These are phyloP conservation scores for Mesoclemmys tuberculata DNA, from an alignment of 2,113 vertebrate species.

Conservation along the genomic window DNA sequence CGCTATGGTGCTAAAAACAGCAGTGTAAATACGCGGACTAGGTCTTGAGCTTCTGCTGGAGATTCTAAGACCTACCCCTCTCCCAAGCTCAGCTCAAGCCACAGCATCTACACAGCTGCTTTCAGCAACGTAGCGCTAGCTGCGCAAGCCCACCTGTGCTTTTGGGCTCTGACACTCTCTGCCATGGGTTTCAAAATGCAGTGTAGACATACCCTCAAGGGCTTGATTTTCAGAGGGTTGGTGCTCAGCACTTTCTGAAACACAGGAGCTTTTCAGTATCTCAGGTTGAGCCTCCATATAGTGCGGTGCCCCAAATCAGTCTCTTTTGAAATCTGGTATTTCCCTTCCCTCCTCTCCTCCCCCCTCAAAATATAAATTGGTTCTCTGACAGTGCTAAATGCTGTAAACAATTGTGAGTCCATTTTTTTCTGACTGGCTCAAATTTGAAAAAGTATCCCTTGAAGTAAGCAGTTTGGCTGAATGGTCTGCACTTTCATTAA, in stretches of 20 bases:
- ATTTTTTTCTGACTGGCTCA: background rate
- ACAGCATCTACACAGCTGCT: background rate
- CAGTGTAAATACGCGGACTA: too few species aligned
- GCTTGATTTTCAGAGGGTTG: background rate
- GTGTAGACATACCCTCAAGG: background rate
- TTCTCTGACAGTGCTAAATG: constrained; percentile 1
- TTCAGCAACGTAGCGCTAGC: background rate
- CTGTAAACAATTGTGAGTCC: constrained; percentile 46
- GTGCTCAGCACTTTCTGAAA: background rate
- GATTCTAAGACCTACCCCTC: background rate
- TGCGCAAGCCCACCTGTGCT: background rate
- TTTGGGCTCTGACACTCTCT: background rate
- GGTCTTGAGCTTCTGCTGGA: background rate
- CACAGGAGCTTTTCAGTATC: background rate
- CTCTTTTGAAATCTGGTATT: constrained; percentile 37
- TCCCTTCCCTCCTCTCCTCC: background rate
- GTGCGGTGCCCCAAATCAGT: background rate
- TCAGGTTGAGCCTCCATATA: background rate
- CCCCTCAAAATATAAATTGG: background rate
- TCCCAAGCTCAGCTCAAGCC: background rate
- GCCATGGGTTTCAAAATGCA: background rate
- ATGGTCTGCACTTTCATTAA: background rate
- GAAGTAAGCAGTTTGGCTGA: constrained; percentile 24
- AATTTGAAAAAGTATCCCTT: background rate
- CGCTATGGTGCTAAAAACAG: background rate